Evolutionary conservation across 2,888 invertebrate species (phyloP).

Genomic region (Diplolepis rosae): DNA sequence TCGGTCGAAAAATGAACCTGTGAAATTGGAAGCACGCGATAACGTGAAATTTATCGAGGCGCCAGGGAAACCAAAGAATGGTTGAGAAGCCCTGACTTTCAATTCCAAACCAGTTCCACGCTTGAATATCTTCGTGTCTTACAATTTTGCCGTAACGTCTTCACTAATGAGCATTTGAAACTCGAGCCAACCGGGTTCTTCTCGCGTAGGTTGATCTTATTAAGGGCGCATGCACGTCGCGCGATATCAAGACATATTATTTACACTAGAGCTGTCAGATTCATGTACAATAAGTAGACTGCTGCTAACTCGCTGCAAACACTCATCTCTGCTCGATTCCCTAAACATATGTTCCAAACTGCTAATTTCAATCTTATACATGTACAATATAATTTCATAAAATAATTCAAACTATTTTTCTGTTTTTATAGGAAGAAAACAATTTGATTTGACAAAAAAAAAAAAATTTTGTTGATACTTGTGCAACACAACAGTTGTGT

Average conservation of each 20-base stretch:
- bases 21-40: slow-evolving; percentile 25
- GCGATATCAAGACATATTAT: slow-evolving; percentile 18
- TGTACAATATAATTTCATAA: no score
- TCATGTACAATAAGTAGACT: slow-evolving; percentile 21
- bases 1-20: slow-evolving; percentile 33
- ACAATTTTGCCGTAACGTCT: slow-evolving; percentile 51
- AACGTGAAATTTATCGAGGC: slow-evolving; percentile 17
- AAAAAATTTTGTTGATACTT: no score
- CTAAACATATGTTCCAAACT: neutral
- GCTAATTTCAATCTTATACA: neutral
- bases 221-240: neutral
- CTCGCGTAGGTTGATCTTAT: slow-evolving; percentile 14
- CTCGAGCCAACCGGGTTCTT: slow-evolving; percentile 30
- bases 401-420: no score
- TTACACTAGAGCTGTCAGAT: slow-evolving; percentile 17
- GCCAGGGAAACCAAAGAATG: neutral
- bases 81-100: slow-evolving; percentile 47
- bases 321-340: neutral
- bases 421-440: no score
- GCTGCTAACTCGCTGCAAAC: neutral
- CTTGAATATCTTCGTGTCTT: slow-evolving; percentile 38
- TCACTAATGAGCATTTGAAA: slow-evolving; percentile 53
- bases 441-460: no score
- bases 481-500: no score
- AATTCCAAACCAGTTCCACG: slow-evolving; percentile 46